These are phyloP conservation scores for Drosophila histrio DNA, from an alignment of 2,888 invertebrate genomes.

Conservation along the genomic window DNA sequence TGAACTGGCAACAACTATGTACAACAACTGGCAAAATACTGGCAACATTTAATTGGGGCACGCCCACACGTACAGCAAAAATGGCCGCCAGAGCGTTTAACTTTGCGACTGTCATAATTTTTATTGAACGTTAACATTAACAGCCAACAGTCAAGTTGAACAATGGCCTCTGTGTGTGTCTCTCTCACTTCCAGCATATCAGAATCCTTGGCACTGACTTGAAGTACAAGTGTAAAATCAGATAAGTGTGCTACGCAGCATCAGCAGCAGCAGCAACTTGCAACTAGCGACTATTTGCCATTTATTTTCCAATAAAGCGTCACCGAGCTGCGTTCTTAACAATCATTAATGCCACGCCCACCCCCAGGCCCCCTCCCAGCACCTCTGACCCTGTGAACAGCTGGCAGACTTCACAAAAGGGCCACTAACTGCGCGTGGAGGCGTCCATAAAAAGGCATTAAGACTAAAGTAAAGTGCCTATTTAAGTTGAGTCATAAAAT, in stretches of 20 bases:
- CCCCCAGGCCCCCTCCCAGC: neutral
- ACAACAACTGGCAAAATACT: neutral
- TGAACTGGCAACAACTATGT: conserved; percentile 5
- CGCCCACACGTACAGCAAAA: conserved; percentile 50
- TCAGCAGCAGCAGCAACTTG: conserved; percentile 19
- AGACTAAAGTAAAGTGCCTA: conserved; percentile 79
- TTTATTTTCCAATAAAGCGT: conserved; percentile 78
- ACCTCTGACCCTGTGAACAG: conserved; percentile 22
- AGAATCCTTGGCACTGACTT: neutral
- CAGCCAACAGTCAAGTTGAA: conserved; percentile 35
- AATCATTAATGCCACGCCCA: conserved; percentile 70
- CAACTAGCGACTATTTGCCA: conserved; percentile 71
- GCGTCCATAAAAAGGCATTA: conserved; percentile 77
- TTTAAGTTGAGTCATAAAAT: conserved; percentile 81
- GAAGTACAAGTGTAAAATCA: conserved; percentile 70
- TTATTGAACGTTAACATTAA: conserved; percentile 67
- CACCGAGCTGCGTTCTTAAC: conserved; percentile 51
- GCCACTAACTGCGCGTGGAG: conserved; percentile 54
- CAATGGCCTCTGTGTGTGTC: conserved; percentile 20
- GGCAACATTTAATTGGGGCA: conserved; percentile 61
- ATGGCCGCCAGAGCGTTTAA: conserved; percentile 68
- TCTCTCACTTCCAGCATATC: neutral
- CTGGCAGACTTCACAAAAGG: conserved; percentile 37
- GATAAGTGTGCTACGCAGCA: conserved; percentile 57
- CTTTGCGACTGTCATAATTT: conserved; percentile 78